These are phyloP conservation scores for Dromaius novaehollandiae DNA, from an alignment of 2,113 vertebrate genomes.

Conservation along the genomic window DNA sequence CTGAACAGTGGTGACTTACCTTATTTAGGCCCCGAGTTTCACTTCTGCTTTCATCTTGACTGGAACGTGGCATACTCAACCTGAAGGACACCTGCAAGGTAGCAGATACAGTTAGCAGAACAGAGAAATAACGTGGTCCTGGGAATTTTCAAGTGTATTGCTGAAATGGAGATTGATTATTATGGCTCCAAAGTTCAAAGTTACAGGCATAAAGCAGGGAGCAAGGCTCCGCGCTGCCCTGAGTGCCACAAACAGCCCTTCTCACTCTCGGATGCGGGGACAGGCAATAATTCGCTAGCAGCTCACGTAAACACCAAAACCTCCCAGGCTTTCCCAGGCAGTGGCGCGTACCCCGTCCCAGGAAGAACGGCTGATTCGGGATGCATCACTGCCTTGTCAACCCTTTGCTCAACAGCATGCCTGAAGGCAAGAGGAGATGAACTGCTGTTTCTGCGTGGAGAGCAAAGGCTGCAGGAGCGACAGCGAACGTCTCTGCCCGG, in stretches of 20 bases:
- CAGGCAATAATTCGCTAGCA: not conserved
- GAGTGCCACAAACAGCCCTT: not conserved
- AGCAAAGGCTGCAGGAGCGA: not conserved
- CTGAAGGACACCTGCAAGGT: not conserved
- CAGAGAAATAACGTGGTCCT: not conserved
- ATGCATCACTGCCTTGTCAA: not conserved
- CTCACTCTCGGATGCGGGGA: not conserved
- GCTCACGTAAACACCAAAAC: not conserved
- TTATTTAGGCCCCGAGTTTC: not conserved
- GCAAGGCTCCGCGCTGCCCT: not conserved
- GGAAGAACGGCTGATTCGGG: not conserved
- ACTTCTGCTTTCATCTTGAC: not conserved
- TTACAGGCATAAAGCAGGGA: not conserved
- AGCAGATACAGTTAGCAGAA: not conserved
- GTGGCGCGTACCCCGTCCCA: not conserved
- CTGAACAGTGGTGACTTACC: not conserved
- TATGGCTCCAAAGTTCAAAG: not conserved
- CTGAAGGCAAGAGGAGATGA: not conserved
- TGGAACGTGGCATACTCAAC: fast-evolving
- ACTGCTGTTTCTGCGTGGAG: not conserved
- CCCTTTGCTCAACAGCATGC: not conserved
- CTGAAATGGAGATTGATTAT: not conserved
- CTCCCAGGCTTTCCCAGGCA: not conserved
- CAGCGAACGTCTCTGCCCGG: not conserved
- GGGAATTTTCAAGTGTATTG: not conserved